Base-by-base conservation (phyloP, 2,888 invertebrate species). In the Andrena bucephala region DNA sequence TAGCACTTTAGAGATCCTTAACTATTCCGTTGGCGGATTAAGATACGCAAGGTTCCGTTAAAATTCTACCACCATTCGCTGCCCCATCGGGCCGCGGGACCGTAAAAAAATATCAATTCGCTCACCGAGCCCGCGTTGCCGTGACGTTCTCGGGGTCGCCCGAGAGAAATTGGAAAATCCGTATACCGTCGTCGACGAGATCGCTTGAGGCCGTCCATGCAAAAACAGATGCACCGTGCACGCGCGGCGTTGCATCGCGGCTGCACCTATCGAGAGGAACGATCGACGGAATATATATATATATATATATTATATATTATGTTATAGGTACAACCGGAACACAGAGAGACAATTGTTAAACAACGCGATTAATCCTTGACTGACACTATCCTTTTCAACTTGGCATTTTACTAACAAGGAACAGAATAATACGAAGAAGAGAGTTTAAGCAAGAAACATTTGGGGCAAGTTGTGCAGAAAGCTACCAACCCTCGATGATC, bases 331-430 rank as follows among this genome's bases (percentile, higher is more conserved):
- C 78, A 86, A 78, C 68, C 81, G 87, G 89, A 88, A 88, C 88
- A 89, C 84, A 89, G 85, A 87, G 86, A 88, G 88, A 88, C 85
- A 87, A 88, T 88, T 76, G 83, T 88, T 87, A 88, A 88, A 89
- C 79, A 85, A 87, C 75, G 71, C 69, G 33, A 70, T 69, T 83
- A 70, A 81, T 76, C 76, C 89, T 78, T 60, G 59, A 85, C 87
- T 81, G 83, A 78, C 74, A 65, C 33, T 27, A 31, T n/a, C 59
- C 36, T 48, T 48, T 36, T 60, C 13, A 13, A n/a, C 2, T 1
- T 36, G 4, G 5, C 13, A 24, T 36, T 16, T 4, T 29, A 16
- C 1, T 42, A 42, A 42, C 16, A 16, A 42, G 16, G 1, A 42
- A 42, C 13, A 1, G 16, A 42, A 4, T 16, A 42, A 42, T 42